Conservation (phyloP, 2,797 vertebrate species). For the Arrhamphus sclerolepis region DNA sequence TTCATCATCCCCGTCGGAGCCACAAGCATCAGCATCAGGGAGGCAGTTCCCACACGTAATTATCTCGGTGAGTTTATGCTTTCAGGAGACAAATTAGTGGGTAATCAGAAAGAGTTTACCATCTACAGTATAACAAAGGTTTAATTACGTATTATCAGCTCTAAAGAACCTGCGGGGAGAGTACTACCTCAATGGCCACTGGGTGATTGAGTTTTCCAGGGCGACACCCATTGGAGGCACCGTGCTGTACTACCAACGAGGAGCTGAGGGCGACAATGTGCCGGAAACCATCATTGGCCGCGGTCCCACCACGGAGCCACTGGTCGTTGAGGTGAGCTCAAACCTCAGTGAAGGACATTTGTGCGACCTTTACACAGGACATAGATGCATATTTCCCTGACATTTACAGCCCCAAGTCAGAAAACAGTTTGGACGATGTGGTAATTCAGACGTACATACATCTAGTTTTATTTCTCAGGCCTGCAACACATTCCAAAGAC, state of each 20-base stretch:
- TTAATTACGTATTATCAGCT: conserved; percentile 73
- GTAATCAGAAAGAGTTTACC: not conserved
- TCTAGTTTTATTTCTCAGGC: too few relatives aligned
- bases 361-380: too few relatives aligned
- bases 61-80: conserved; percentile 86
- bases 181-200: conserved; percentile 97
- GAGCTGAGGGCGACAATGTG: conserved; percentile 84
- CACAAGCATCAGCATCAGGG: conserved; percentile 90
- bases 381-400: too few relatives aligned
- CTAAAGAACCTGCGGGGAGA: conserved; percentile 90
- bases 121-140: not conserved
- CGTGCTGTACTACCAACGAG: conserved; percentile 89
- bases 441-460: too few relatives aligned
- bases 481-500: too few relatives aligned
- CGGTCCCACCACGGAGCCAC: conserved; percentile 93
- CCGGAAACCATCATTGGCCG: conserved; percentile 88
- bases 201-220: conserved; percentile 88
- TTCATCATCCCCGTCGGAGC: conserved; percentile 91
- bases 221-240: conserved; percentile 86
- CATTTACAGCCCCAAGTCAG: too few relatives aligned
- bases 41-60: conserved; percentile 88
- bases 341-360: too few relatives aligned
- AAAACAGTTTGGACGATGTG: too few relatives aligned
- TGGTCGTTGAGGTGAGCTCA: conserved; percentile 88
- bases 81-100: not conserved